A percentile compares a stretch with the other conserved stretches of the same genome.
Evolutionary conservation across 2,113 vertebrate genomes (phyloP).

Genomic region (Dipodomys spectabilis): DNA sequence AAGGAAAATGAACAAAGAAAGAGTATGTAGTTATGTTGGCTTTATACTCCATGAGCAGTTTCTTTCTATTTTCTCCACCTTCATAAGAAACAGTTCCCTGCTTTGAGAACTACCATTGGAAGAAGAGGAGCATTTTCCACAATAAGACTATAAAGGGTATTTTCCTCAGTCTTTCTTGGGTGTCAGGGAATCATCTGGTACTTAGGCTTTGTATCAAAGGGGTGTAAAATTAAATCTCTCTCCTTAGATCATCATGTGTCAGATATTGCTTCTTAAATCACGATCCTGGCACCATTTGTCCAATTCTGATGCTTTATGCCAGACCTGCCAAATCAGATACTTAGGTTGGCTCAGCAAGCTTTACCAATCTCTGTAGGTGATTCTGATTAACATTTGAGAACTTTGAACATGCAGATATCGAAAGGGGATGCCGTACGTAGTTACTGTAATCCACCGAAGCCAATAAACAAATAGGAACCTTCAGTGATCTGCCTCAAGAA

Average conservation of each 20-base stretch:
- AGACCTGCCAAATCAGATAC: background rate
- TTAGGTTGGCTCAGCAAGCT: background rate
- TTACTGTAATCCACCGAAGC: background rate
- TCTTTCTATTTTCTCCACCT: background rate
- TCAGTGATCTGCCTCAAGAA: background rate
- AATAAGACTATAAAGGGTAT: background rate
- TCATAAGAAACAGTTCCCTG: background rate
- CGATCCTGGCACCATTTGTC: background rate
- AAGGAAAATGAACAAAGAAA: constrained; percentile 26
- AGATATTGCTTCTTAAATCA: background rate
- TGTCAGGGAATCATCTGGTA: background rate
- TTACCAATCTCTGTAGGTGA: background rate
- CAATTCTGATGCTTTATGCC: background rate
- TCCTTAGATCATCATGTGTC: background rate
- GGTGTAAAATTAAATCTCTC: background rate
- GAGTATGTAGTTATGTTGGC: background rate
- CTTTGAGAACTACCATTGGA: background rate
- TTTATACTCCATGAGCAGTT: constrained; percentile 21
- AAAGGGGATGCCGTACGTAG: background rate
- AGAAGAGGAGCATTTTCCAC: background rate
- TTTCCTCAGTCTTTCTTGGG: background rate
- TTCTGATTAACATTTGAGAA: background rate
- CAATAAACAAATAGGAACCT: background rate
- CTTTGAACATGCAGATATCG: background rate
- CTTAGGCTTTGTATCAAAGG: background rate